phyloP scores from a whole-genome alignment of 2,797 vertebrate species.

The Zenarchopterus dispar region DNA sequence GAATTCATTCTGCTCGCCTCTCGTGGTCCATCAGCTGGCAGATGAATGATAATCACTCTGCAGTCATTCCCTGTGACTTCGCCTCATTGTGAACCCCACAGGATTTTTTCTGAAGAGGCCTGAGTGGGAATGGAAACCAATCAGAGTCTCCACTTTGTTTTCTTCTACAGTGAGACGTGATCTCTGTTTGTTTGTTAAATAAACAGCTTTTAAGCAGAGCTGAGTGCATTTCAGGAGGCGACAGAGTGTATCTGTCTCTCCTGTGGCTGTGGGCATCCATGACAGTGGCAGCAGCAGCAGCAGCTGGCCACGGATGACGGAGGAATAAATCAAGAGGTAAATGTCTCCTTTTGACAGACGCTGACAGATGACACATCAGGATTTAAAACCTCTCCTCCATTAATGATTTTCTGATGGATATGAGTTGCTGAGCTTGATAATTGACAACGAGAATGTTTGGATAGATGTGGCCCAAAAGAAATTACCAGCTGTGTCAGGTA shows the following conservation, averaged over 20 bases:
- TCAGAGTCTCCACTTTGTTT: not conserved
- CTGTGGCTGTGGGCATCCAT: not conserved
- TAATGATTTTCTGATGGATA: not conserved
- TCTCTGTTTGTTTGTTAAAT: slow-evolving; percentile 15
- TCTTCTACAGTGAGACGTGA: not conserved
- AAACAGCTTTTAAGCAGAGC: slow-evolving; percentile 7
- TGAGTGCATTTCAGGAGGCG: slow-evolving; percentile 2
- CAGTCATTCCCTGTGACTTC: slow-evolving; percentile 22
- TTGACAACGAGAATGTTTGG: not conserved
- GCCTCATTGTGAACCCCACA: not conserved
- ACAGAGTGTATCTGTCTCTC: slow-evolving; percentile 6
- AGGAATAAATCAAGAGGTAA: not conserved
- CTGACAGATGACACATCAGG: not conserved
- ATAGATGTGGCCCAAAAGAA: not conserved
- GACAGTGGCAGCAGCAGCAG: not conserved
- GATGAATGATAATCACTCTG: slow-evolving; percentile 32
- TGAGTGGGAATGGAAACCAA: not conserved
- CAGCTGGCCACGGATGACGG: too few species aligned
- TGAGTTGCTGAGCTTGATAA: not conserved
- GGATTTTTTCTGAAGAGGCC: not conserved
- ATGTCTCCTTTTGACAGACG: not conserved
- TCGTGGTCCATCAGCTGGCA: slow-evolving; percentile 8
- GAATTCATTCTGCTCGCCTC: slow-evolving; percentile 12
- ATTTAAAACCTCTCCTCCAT: not conserved
- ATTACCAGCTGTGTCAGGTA: not conserved